phyloP scores from a whole-genome alignment of 2,797 vertebrate genomes.

The Spea hammondii region DNA sequence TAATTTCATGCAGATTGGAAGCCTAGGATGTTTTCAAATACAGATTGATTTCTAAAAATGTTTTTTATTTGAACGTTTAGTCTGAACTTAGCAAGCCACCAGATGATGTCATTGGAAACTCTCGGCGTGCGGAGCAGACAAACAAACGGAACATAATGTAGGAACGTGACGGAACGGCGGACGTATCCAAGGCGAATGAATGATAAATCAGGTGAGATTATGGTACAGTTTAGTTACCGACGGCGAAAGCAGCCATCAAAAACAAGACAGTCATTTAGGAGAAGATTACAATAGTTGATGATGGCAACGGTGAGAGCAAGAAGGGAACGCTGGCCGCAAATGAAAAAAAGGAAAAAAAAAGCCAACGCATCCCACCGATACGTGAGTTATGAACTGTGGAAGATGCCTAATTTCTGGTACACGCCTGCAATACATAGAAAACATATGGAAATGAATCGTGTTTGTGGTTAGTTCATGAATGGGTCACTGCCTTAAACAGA shows the following conservation, averaged over 20 bases:
- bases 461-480: no score
- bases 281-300: not conserved
- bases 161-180: not conserved
- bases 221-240: no score
- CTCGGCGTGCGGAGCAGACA: not conserved
- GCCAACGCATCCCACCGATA: no score
- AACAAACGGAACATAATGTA: not conserved
- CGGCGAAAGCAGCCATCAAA: no score
- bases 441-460: no score
- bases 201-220: not conserved
- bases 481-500: no score
- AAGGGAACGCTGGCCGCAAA: not conserved
- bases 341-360: no score
- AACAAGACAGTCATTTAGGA: not conserved
- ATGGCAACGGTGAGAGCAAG: not conserved
- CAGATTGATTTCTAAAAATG: not conserved
- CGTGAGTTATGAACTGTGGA: not conserved
- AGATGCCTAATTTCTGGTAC: not conserved
- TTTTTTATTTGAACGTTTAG: not conserved
- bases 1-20: not conserved
- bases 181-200: not conserved
- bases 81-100: not conserved
- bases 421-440: no score
- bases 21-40: not conserved
- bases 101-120: slow-evolving; percentile 2